These are phyloP conservation scores for Catonia carolina DNA, from an alignment of 2,888 invertebrate genomes.

Conservation along the genomic window DNA sequence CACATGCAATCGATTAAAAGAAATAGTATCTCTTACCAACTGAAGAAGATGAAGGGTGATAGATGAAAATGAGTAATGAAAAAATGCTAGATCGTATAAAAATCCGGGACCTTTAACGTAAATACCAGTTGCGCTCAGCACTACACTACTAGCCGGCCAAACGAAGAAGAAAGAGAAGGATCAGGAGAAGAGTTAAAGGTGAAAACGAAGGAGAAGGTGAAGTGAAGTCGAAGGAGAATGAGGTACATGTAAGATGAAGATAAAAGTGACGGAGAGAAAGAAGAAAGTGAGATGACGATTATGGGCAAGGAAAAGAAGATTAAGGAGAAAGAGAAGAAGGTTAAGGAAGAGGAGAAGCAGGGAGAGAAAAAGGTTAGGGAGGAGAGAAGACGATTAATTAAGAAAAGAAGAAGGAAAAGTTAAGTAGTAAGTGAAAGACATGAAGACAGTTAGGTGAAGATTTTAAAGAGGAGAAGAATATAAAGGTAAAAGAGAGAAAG, in stretches of 20 bases:
- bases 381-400: not conserved
- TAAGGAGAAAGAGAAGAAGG: not conserved
- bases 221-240: conserved; percentile 4
- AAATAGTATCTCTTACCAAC: too few relatives aligned
- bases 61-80: too few relatives aligned
- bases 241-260: not conserved
- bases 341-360: not conserved
- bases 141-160: too few relatives aligned
- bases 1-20: too few relatives aligned
- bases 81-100: too few relatives aligned
- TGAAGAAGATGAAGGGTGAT: too few relatives aligned
- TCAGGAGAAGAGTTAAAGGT: not conserved
- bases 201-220: not conserved
- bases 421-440: not conserved
- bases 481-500: not conserved
- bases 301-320: not conserved
- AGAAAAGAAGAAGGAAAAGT: not conserved
- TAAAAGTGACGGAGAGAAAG: not conserved
- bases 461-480: not conserved
- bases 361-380: not conserved
- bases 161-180: too few relatives aligned
- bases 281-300: not conserved
- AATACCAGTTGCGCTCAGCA: too few relatives aligned
- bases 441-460: not conserved
- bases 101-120: too few relatives aligned